Evolutionary conservation across 2,797 vertebrate genomes (phyloP).

Genomic region (Meriones psammophilus): DNA sequence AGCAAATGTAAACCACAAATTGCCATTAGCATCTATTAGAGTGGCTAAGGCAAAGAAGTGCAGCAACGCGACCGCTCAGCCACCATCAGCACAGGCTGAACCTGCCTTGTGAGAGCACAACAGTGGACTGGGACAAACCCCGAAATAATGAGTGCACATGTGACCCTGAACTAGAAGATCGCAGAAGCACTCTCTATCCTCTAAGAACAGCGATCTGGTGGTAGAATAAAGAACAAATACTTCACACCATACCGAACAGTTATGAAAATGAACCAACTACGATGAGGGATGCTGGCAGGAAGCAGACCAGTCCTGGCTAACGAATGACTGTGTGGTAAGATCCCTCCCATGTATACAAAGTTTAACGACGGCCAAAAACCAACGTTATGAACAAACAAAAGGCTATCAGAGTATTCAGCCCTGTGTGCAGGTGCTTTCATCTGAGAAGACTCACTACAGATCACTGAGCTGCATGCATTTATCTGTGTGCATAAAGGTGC

Average conservation of each 20-base stretch:
- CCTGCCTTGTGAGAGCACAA: neutral
- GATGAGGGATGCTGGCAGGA: neutral
- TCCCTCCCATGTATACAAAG: neutral
- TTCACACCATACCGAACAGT: neutral
- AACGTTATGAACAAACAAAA: neutral
- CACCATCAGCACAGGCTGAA: neutral
- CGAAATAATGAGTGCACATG: neutral
- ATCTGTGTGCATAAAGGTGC: neutral
- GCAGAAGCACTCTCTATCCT: neutral
- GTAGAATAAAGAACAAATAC: neutral
- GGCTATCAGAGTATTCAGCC: neutral
- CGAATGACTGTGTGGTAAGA: neutral
- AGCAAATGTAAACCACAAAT: constrained; percentile 20
- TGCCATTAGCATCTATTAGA: neutral
- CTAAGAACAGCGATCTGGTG: neutral
- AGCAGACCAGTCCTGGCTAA: neutral
- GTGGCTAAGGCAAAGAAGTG: neutral
- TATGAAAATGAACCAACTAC: constrained; percentile 2
- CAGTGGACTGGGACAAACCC: no score
- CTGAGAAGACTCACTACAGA: neutral
- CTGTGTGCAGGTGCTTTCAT: neutral
- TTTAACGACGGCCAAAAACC: neutral
- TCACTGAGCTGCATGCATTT: neutral
- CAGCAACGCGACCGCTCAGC: neutral
- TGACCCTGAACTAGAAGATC: neutral